Evolutionary conservation across 2,888 invertebrate species (phyloP).

Genomic region (Orthosia incerta): DNA sequence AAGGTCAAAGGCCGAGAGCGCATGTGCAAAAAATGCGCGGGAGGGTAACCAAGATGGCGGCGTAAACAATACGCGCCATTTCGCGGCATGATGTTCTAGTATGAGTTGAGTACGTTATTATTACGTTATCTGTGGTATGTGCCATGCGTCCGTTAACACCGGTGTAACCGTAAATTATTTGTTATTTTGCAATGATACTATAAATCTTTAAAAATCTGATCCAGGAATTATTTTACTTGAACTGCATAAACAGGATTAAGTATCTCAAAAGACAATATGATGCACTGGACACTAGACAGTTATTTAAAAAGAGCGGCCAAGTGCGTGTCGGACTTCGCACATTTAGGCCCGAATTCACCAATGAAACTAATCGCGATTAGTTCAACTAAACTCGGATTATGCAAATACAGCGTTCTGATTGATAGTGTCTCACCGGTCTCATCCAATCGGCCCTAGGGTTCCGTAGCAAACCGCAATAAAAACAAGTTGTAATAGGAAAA

Average conservation of each 20-base stretch:
- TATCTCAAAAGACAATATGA: not conserved
- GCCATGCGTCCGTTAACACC: not conserved
- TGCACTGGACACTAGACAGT: not conserved
- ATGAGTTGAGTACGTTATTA: not conserved
- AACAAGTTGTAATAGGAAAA: too few species aligned
- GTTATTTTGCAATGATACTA: not conserved
- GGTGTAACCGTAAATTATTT: not conserved
- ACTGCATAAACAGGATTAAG: not conserved
- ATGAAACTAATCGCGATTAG: too few species aligned
- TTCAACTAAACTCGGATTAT: too few species aligned
- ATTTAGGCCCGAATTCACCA: too few species aligned
- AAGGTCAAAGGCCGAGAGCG: constrained; percentile 68
- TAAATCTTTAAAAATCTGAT: too few species aligned
- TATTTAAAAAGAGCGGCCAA: not conserved
- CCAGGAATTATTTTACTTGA: not conserved
- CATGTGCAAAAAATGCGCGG: constrained; percentile 79
- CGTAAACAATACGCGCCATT: constrained; percentile 69
- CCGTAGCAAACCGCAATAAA: too few species aligned
- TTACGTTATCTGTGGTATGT: not conserved
- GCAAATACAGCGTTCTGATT: too few species aligned
- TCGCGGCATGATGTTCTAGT: constrained; percentile 3
- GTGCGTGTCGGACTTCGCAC: too few species aligned
- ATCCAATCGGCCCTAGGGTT: too few species aligned
- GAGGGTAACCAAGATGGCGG: constrained; percentile 65
- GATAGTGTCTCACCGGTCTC: too few species aligned